These are phyloP conservation scores for Tenebrio molitor DNA, from an alignment of 1,140 invertebrate genomes.

Conservation along the genomic window DNA sequence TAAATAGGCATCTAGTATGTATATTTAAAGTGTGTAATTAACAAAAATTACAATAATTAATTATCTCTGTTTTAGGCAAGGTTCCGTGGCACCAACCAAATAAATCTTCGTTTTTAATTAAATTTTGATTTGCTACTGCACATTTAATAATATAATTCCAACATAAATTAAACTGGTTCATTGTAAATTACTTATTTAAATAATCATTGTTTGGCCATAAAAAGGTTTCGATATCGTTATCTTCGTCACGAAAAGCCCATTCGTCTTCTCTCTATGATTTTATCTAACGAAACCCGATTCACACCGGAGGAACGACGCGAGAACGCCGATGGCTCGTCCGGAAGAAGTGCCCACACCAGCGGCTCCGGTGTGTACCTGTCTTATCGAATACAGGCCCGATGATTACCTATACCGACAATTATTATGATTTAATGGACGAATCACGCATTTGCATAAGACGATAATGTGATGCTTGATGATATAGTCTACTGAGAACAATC, in stretches of 20 bases:
- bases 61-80: slow-evolving; percentile 25
- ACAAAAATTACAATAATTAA: slow-evolving; percentile 40
- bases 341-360: neutral
- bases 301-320: slow-evolving; percentile 24
- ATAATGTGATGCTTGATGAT: slow-evolving; percentile 45
- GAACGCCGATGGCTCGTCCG: neutral
- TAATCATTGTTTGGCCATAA: slow-evolving; percentile 42
- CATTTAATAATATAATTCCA: slow-evolving; percentile 37
- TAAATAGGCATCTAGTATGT: slow-evolving; percentile 10
- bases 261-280: slow-evolving; percentile 49
- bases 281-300: slow-evolving; percentile 50
- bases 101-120: slow-evolving; percentile 42
- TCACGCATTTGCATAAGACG: slow-evolving; percentile 53
- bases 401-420: slow-evolving; percentile 55
- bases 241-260: slow-evolving; percentile 53
- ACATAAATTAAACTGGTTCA: slow-evolving; percentile 41
- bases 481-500: slow-evolving; percentile 28
- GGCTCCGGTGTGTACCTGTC: slow-evolving; percentile 34
- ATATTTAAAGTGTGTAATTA: slow-evolving; percentile 35
- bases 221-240: slow-evolving; percentile 45
- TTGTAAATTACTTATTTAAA: slow-evolving; percentile 46
- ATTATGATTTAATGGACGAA: slow-evolving; percentile 53
- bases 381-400: slow-evolving; percentile 34
- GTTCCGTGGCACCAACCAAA: slow-evolving; percentile 13
- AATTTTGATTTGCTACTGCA: slow-evolving; percentile 44